Conservation (phyloP, 2,797 vertebrate species). For the Onychomys leucogaster region DNA sequence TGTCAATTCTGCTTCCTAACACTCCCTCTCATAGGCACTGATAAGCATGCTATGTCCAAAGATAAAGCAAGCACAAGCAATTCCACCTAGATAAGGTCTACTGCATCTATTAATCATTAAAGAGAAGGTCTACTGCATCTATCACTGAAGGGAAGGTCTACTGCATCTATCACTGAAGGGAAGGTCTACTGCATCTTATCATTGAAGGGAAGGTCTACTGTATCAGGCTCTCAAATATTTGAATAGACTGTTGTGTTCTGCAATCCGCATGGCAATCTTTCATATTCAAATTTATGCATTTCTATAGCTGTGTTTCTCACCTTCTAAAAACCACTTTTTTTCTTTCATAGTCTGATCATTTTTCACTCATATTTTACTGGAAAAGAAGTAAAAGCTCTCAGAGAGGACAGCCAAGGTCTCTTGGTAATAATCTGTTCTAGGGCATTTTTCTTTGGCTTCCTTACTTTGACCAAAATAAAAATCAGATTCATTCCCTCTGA, state of each 20-base stretch:
- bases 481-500: background rate
- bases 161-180: too few species aligned
- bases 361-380: background rate
- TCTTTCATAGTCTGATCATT: too few species aligned
- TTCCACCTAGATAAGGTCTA: background rate
- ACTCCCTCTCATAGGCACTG: background rate
- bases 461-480: constrained; percentile 44
- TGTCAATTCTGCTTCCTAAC: background rate
- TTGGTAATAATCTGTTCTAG: background rate
- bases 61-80: constrained; percentile 15
- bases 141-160: too few species aligned
- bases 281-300: background rate
- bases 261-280: constrained; percentile 6
- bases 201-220: too few species aligned
- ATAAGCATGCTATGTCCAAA: background rate
- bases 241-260: background rate
- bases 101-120: too few species aligned
- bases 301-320: background rate
- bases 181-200: too few species aligned
- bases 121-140: too few species aligned
- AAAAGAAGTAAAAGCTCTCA: background rate
- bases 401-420: background rate
- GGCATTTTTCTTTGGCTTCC: background rate
- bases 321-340: background rate
- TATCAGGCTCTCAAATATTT: background rate